A percentile compares a stretch with the other conserved stretches of the same genome.
Conservation (phyloP, 2,888 invertebrate species). For the Heteropelma amictum region DNA sequence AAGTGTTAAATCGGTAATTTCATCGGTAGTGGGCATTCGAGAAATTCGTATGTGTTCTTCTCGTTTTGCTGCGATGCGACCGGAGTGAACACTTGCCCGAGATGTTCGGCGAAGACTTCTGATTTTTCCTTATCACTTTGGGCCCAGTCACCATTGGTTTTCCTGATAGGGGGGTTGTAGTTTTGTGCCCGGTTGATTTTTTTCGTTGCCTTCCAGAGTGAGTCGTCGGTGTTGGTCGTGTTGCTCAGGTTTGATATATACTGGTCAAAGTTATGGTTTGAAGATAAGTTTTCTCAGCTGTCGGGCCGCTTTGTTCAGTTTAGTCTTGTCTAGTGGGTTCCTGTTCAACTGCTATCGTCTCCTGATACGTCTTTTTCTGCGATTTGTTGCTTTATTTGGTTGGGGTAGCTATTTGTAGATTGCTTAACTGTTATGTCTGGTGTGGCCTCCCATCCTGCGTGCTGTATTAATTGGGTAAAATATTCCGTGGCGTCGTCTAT, state of each 20-base stretch:
- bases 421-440: not conserved
- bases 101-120: constrained; percentile 29
- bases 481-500: constrained; percentile 50
- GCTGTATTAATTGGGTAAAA: constrained; percentile 48
- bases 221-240: constrained; percentile 18
- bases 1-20: too few species aligned
- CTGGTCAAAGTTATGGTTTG: constrained; percentile 20
- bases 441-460: constrained; percentile 46
- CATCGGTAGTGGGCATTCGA: too few species aligned
- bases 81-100: too few species aligned
- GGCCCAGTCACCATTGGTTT: constrained; percentile 33
- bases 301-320: constrained; percentile 39
- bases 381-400: constrained; percentile 45
- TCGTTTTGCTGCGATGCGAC: too few species aligned
- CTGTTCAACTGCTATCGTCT: constrained; percentile 51
- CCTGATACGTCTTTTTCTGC: constrained; percentile 25
- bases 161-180: constrained; percentile 20
- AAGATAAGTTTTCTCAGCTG: constrained; percentile 46
- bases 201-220: constrained; percentile 48
- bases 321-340: constrained; percentile 49
- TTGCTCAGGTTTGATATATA: constrained; percentile 17
- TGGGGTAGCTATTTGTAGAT: not conserved
- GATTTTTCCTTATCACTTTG: constrained; percentile 43
- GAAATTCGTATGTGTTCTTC: too few species aligned
- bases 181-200: constrained; percentile 29